Evolutionary conservation across 2,113 vertebrate species (phyloP).

Genomic region (Urocolius indicus): DNA sequence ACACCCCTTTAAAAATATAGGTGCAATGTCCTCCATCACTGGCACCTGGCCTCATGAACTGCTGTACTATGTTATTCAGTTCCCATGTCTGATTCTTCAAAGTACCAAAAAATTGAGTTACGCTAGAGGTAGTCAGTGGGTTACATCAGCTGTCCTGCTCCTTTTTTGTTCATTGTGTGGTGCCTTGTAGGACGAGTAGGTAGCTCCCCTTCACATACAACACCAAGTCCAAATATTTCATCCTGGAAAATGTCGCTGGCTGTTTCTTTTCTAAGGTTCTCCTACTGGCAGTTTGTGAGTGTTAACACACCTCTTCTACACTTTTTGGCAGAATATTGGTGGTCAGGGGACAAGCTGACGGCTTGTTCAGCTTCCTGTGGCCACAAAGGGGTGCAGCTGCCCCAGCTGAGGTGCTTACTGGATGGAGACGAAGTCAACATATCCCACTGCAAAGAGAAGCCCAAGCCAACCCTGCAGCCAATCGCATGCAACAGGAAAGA

Average conservation of each 20-base stretch:
- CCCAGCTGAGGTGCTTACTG: slow-evolving; percentile 80
- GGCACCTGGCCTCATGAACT: neutral
- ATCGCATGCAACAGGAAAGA: slow-evolving; percentile 84
- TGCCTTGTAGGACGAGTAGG: accelerated
- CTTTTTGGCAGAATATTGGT: slow-evolving; percentile 75
- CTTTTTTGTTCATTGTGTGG: neutral
- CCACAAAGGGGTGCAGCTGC: slow-evolving; percentile 76
- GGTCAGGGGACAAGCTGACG: slow-evolving; percentile 75
- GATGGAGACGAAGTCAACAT: slow-evolving; percentile 67
- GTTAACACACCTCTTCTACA: neutral
- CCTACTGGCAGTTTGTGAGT: neutral
- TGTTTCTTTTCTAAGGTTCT: neutral
- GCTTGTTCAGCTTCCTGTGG: slow-evolving; percentile 82
- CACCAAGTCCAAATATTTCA: neutral
- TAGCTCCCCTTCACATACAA: neutral
- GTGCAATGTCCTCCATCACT: neutral
- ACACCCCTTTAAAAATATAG: neutral
- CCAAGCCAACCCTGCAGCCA: slow-evolving; percentile 74
- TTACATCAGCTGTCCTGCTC: neutral
- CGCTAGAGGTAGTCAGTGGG: neutral
- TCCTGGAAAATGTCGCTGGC: neutral
- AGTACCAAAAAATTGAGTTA: neutral
- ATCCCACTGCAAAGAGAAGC: slow-evolving; percentile 76
- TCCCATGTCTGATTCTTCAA: neutral
- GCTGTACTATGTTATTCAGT: neutral